Base-by-base conservation (phyloP, 1,140 invertebrate genomes). In the Lasaia peninsularis region DNA sequence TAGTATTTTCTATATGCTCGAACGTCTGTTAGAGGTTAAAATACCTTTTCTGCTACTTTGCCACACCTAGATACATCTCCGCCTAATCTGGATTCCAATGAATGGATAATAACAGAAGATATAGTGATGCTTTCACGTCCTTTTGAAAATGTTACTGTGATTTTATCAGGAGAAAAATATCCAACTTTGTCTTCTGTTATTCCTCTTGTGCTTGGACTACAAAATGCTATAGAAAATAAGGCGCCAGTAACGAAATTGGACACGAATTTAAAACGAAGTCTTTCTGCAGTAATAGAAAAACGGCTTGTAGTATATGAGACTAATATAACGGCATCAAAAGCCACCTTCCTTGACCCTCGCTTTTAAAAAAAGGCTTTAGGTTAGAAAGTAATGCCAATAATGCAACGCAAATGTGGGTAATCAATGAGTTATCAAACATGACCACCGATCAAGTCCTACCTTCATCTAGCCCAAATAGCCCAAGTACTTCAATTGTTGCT, bases 1-100 rank as follows among this genome's bases (percentile, higher is more conserved):
- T 32, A 62, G 51, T 20, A 65, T 34, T 35, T 69, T 64, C 49
- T 59, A 65, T 55, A 77, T 75, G 69, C 33, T 73, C 0, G 57
- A 73, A 55, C 37, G 67, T 37, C 52, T 77, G 33, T 53, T 66
- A 52, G 21, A 52, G n/a, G 49, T 56, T 20, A 67, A 58, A 62
- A 52, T 60, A 18, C 52, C 53, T 50, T 64, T 16, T 60, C 54
- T 37, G 57, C 58, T n/a, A 52, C 62, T 28, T 28, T 69, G n/a
- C 52, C 54, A 14, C 35, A 11, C 6, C 40, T 68, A 32, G 48
- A 54, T 4, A 24, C 52, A n/a, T 14, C 66, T 37, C 60, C 62
- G 10, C 35, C 52, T 28, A 68, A 62, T 48, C 21, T 68, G 24
- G 31, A 65, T 44, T 48, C 59, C 8, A 53, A 31, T 32, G 60